phyloP scores from a whole-genome alignment of 2,113 vertebrate species.

The Candoia aspera region DNA sequence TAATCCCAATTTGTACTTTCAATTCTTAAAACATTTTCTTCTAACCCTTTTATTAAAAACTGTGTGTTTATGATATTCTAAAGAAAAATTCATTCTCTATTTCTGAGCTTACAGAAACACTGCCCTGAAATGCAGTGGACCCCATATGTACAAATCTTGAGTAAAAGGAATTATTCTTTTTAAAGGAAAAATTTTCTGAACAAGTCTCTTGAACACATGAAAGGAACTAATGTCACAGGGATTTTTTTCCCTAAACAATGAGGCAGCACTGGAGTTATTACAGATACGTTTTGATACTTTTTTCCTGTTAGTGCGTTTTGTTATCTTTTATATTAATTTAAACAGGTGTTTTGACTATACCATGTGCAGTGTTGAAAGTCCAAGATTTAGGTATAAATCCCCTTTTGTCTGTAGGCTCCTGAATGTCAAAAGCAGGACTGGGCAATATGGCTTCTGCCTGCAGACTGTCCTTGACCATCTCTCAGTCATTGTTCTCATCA shows the following conservation, averaged over 20 bases:
- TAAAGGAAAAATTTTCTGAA: not conserved
- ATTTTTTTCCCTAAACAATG: not conserved
- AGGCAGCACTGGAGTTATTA: not conserved
- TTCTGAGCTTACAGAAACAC: not conserved
- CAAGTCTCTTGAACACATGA: not conserved
- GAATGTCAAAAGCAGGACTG: not conserved
- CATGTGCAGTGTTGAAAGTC: not conserved
- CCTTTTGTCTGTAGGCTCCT: not conserved
- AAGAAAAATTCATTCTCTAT: not conserved
- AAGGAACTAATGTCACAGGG: not conserved
- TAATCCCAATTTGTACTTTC: not conserved
- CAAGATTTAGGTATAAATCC: not conserved
- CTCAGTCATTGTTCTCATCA: not conserved
- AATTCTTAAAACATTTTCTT: not conserved
- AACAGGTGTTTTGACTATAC: not conserved
- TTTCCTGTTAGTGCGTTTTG: not conserved
- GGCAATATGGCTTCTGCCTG: not conserved
- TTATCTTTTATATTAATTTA: not conserved
- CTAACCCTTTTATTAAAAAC: not conserved
- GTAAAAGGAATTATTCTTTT: not conserved
- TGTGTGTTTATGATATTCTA: not conserved
- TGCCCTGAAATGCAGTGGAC: not conserved
- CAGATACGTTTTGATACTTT: not conserved
- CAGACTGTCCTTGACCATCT: not conserved
- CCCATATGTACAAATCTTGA: not conserved